phyloP scores from a whole-genome alignment of 2,888 invertebrate species.

The Synanthedon tipuliformis region DNA sequence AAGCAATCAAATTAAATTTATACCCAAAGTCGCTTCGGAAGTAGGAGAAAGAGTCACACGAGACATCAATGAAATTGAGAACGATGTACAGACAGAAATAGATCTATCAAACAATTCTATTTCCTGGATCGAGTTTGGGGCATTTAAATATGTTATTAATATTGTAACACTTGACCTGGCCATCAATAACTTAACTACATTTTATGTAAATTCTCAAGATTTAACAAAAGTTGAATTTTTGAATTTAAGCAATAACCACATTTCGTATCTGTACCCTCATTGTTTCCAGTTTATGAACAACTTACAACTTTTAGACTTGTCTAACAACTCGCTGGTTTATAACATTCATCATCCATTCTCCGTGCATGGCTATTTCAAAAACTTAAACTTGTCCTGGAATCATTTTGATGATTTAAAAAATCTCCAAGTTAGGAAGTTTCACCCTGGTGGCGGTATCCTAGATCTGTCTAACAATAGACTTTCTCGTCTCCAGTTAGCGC shows the following conservation, averaged over 20 bases:
- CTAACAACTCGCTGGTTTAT: conserved; percentile 33
- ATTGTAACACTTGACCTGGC: conserved; percentile 43
- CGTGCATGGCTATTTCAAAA: conserved; percentile 32
- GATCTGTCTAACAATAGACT: conserved; percentile 50
- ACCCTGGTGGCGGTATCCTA: conserved; percentile 41
- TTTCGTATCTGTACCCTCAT: conserved; percentile 29
- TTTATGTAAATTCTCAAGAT: conserved; percentile 35
- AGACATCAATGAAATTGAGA: conserved; percentile 13
- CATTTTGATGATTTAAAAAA: conserved; percentile 26
- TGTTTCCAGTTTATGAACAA: conserved; percentile 41
- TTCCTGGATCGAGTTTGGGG: conserved; percentile 36
- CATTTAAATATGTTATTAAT: conserved; percentile 38
- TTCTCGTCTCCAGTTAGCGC: conserved; percentile 28
- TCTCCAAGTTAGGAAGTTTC: conserved; percentile 37
- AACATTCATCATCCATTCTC: conserved; percentile 38
- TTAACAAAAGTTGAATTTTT: conserved; percentile 33
- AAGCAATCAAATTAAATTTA: conserved; percentile 30
- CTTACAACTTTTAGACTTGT: conserved; percentile 52
- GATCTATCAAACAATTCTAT: conserved; percentile 50
- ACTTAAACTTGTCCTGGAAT: conserved; percentile 46
- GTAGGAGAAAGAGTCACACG: conserved; percentile 21
- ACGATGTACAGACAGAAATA: conserved; percentile 37
- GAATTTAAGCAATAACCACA: conserved; percentile 43
- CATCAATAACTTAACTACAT: conserved; percentile 32
- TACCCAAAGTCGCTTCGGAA: conserved; percentile 39